Base-by-base conservation (phyloP, 1,140 invertebrate species). In the Papilio polytes region DNA sequence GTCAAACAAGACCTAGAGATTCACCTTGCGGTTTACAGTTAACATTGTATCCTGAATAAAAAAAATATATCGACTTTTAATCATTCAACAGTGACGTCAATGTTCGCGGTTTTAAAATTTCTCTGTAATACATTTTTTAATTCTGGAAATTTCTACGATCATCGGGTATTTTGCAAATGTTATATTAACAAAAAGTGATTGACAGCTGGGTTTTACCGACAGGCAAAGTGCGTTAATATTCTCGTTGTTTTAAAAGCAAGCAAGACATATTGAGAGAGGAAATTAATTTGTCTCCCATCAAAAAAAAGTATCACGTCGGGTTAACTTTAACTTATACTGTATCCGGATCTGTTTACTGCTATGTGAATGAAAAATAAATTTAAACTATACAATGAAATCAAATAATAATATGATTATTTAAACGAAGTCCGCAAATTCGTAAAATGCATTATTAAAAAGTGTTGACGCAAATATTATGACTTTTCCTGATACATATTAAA, bases 21-120 rank as follows among this genome's bases (percentile, higher is more conserved):
- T 78, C 36, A 66, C 77, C 53, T 78, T 78, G 77, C 36, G 77
- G 77, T 78, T 78, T 66, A 36, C 56, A 66, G 66, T 78, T 66
- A 78, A 66, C 56, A 46, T 22, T 78, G 36, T 63, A 10, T 78
- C 59, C 56, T 78, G 26, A 12, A 41, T 56, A 20, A 63, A 78
- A 63, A 26, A 59, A 78, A 63, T 48, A 44, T 22, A 41, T 63
- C 76, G 53, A n/a, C 56, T 44, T 78, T 63, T 46, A 44, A 66
- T 44, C 46, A 66, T 44, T 46, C 8, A 2, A n/a, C 41, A 44
- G 6, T 78, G 53, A 78, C 77, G 56, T 66, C 59, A 78, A 66
- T 78, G 36, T 78, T 78, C 4, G 77, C 31, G 77, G 77, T 78
- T 66, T 22, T 22, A 63, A 48, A 78, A 66, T 44, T 63, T 78